Evolutionary conservation across 2,888 invertebrate species (phyloP).

Genomic region (Ectemnius continuus): DNA sequence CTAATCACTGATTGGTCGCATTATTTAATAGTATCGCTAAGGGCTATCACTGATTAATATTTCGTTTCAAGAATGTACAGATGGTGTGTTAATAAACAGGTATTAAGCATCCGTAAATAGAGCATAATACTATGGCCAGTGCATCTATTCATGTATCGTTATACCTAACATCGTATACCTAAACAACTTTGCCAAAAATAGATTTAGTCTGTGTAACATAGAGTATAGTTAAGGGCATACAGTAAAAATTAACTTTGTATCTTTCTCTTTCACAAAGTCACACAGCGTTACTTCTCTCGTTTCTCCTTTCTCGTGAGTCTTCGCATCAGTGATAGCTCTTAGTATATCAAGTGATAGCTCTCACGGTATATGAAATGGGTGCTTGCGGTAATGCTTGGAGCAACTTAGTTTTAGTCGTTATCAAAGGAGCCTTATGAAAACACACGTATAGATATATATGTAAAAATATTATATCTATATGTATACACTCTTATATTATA

Average conservation of each 20-base stretch:
- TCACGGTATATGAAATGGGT: constrained; percentile 23
- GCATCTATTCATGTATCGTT: constrained; percentile 76
- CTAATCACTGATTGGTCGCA: too few species aligned
- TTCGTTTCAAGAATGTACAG: constrained; percentile 69
- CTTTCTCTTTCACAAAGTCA: constrained; percentile 50
- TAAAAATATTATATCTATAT: constrained; percentile 42
- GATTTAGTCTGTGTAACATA: constrained; percentile 78
- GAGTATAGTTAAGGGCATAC: constrained; percentile 77
- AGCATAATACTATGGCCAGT: constrained; percentile 77
- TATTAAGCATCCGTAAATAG: constrained; percentile 73
- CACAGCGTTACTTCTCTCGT: constrained; percentile 47
- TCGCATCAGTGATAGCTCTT: constrained; percentile 55
- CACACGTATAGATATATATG: constrained; percentile 47
- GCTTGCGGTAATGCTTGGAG: constrained; percentile 56
- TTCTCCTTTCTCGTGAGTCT: constrained; percentile 40
- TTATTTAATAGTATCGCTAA: constrained; percentile 25
- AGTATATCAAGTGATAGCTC: constrained; percentile 4
- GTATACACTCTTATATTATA: constrained; percentile 24
- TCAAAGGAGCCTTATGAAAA: constrained; percentile 73
- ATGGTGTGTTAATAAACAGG: constrained; percentile 67
- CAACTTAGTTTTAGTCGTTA: constrained; percentile 70
- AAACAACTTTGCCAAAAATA: constrained; percentile 78
- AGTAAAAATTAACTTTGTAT: constrained; percentile 67
- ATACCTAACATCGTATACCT: constrained; percentile 76
- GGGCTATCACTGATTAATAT: constrained; percentile 49